Evolutionary conservation across 2,888 invertebrate species (phyloP).

Genomic region (Drosophila acutilabella): DNA sequence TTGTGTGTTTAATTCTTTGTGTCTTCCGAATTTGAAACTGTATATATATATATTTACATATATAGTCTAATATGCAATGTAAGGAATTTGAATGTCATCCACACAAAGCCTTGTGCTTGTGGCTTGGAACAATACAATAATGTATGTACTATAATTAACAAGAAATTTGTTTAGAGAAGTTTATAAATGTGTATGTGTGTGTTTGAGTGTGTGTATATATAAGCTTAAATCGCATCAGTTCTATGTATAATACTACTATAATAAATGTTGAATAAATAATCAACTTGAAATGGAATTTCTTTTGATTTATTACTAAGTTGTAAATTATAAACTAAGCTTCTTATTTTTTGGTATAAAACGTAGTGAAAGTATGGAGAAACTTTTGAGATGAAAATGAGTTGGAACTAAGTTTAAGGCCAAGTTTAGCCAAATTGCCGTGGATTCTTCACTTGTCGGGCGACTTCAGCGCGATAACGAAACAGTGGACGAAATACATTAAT

Average conservation of each 20-base stretch:
- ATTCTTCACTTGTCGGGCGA: constrained; percentile 68
- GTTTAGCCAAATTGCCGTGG: constrained; percentile 56
- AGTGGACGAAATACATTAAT: constrained; percentile 83
- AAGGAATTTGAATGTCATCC: constrained; percentile 71
- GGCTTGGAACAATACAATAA: constrained; percentile 54
- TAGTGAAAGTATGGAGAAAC: constrained; percentile 13
- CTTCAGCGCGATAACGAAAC: constrained; percentile 82
- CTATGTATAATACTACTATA: constrained; percentile 54
- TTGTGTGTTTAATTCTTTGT: constrained; percentile 46
- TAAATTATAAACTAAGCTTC: constrained; percentile 21
- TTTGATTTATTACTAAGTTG: constrained; percentile 15
- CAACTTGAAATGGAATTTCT: constrained; percentile 22
- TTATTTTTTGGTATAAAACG: constrained; percentile 54
- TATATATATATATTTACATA: constrained; percentile 28
- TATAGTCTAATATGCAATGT: constrained; percentile 62
- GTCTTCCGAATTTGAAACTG: constrained; percentile 59
- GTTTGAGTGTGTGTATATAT: constrained; percentile 58
- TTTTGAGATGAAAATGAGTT: constrained; percentile 16
- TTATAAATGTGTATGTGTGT: constrained; percentile 59
- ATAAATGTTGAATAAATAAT: constrained; percentile 70
- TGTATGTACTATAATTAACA: constrained; percentile 35
- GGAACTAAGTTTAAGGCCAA: constrained; percentile 9
- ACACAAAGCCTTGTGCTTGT: constrained; percentile 37
- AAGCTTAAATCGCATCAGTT: constrained; percentile 48
- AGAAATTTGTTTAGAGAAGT: constrained; percentile 30